Percentiles rank a stretch among this genome's conserved stretches.
phyloP scores from a whole-genome alignment of 2,113 vertebrate species.

The Centropus bengalensis region DNA sequence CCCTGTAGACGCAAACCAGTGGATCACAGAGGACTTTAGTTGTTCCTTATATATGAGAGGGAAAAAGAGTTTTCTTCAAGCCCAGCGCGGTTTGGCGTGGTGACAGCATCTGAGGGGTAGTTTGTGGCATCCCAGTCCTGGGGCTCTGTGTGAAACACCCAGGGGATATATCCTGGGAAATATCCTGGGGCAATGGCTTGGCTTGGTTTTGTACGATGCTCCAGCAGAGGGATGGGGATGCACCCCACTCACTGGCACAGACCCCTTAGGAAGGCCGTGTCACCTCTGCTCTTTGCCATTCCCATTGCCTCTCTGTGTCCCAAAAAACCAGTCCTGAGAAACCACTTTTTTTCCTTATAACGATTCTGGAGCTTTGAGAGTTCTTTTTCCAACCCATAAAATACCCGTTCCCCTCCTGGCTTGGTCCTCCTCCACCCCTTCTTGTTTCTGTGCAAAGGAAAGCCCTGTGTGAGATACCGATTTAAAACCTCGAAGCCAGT shows the following conservation, averaged over 20 bases:
- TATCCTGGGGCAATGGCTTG: accelerated
- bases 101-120: not conserved
- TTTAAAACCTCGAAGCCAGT: constrained; percentile 59
- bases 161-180: too few relatives aligned
- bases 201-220: accelerated
- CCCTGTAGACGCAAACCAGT: not conserved
- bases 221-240: not conserved
- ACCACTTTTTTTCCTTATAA: accelerated
- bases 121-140: not conserved
- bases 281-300: not conserved
- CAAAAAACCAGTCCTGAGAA: not conserved
- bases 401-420: not conserved
- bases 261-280: not conserved
- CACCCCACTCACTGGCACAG: not conserved
- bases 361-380: not conserved
- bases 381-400: not conserved
- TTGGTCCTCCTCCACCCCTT: not conserved
- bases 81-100: accelerated
- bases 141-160: not conserved
- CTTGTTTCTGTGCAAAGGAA: constrained; percentile 10
- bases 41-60: accelerated
- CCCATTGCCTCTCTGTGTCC: accelerated
- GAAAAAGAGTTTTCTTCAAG: not conserved
- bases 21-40: not conserved
- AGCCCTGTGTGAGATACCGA: not conserved